phyloP scores from a whole-genome alignment of 2,888 invertebrate species.

The Deroplatys truncata region DNA sequence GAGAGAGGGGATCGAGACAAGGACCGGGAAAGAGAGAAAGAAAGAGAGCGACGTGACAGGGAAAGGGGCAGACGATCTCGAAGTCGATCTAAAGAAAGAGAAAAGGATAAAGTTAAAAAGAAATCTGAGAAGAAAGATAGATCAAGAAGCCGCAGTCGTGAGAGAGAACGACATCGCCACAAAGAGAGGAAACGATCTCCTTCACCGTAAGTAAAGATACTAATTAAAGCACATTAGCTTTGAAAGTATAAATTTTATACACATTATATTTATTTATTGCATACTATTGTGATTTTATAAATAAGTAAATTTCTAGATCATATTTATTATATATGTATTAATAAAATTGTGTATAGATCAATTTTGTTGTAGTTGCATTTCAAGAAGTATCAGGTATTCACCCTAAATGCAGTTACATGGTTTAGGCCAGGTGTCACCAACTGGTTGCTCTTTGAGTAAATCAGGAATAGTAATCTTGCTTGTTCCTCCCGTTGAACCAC shows the following conservation, averaged over 20 bases:
- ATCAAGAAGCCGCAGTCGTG: conserved; percentile 40
- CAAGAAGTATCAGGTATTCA: too few relatives aligned
- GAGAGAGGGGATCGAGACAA: conserved; percentile 31
- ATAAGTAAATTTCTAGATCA: too few relatives aligned
- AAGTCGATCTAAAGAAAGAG: conserved; percentile 41
- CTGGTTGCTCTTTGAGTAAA: too few relatives aligned
- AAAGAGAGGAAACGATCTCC: conserved; percentile 17
- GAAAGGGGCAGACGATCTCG: conserved; percentile 37
- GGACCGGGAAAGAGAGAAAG: conserved; percentile 28
- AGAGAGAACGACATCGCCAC: conserved; percentile 33
- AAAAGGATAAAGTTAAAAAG: conserved; percentile 38
- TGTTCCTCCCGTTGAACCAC: too few relatives aligned
- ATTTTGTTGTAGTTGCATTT: too few relatives aligned
- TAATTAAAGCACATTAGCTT: background rate
- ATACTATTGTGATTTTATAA: too few relatives aligned
- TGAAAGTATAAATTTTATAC: background rate
- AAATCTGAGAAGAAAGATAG: conserved; percentile 36
- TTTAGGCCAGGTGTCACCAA: too few relatives aligned
- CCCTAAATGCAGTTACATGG: too few relatives aligned
- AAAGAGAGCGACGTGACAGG: conserved; percentile 30
- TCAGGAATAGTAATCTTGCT: too few relatives aligned
- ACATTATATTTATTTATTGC: too few relatives aligned
- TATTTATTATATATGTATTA: too few relatives aligned
- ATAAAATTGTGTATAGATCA: too few relatives aligned
- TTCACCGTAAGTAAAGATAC: background rate